A percentile compares a stretch with the other conserved stretches of the same genome.
Evolutionary conservation across 2,888 invertebrate species (phyloP).

Genomic region (Chrysolina oricalcia): DNA sequence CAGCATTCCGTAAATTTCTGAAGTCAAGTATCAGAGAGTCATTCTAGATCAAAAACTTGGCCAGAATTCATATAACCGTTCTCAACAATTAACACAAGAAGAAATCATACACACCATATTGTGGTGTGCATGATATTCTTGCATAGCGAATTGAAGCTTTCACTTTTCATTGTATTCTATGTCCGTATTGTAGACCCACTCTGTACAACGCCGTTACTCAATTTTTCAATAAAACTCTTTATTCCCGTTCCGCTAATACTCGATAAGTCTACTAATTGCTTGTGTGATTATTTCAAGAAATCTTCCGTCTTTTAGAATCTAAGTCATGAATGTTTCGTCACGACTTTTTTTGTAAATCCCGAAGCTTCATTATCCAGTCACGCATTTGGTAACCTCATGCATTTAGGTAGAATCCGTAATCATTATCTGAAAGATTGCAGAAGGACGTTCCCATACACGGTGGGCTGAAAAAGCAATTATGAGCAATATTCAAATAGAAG

Average conservation of each 20-base stretch:
- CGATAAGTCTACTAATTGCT: conserved; percentile 22
- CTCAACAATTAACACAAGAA: too few relatives aligned
- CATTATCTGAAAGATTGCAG: conserved; percentile 32
- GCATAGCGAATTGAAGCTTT: background rate
- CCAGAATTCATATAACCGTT: too few relatives aligned
- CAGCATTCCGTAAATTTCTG: too few relatives aligned
- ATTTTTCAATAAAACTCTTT: conserved; percentile 2
- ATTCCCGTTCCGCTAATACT: conserved; percentile 11
- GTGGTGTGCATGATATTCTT: too few relatives aligned
- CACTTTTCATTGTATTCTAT: background rate
- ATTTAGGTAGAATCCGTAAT: conserved; percentile 36
- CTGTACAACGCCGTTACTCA: conserved; percentile 8
- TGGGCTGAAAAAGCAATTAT: conserved; percentile 13
- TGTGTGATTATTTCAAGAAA: conserved; percentile 30
- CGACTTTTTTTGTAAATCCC: conserved; percentile 40
- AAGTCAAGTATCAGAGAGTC: too few relatives aligned
- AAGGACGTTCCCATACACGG: conserved; percentile 38
- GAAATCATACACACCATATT: too few relatives aligned
- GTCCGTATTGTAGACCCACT: background rate
- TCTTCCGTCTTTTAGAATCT: conserved; percentile 31
- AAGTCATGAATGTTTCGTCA: conserved; percentile 39
- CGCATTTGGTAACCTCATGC: conserved; percentile 34
- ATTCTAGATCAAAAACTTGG: too few relatives aligned
- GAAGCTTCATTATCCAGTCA: conserved; percentile 38
- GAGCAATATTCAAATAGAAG: background rate